Evolutionary conservation across 2,888 invertebrate genomes (phyloP).

Genomic region (Calliopum simillimum): DNA sequence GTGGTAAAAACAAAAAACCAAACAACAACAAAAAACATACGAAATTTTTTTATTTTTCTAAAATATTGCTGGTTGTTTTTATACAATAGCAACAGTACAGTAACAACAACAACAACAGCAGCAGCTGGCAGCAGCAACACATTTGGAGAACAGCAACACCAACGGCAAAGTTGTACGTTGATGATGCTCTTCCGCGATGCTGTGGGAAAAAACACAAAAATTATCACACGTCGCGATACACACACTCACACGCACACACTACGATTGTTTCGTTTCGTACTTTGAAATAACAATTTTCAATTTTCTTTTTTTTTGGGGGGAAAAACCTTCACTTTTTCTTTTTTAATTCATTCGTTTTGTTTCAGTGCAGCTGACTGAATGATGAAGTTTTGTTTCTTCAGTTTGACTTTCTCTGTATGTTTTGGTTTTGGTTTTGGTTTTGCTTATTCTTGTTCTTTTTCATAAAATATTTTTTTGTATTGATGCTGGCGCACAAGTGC

Average conservation of each 20-base stretch:
- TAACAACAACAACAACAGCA: too few species aligned
- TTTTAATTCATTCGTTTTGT: too few species aligned
- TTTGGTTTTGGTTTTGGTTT: conserved; percentile 40
- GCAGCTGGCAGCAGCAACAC: neutral
- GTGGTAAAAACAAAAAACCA: neutral
- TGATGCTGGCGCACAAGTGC: too few species aligned
- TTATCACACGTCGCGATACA: neutral
- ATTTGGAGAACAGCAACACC: neutral
- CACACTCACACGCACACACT: neutral
- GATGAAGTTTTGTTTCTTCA: too few species aligned
- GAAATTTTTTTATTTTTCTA: too few species aligned
- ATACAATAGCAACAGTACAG: too few species aligned
- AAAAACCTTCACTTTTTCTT: too few species aligned
- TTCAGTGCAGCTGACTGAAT: too few species aligned
- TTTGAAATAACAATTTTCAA: neutral
- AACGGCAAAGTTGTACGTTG: neutral
- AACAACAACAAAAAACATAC: too few species aligned
- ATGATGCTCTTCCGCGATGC: neutral
- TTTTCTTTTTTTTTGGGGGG: too few species aligned
- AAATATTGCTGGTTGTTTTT: too few species aligned
- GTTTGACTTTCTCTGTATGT: conserved; percentile 38
- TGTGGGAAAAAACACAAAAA: neutral
- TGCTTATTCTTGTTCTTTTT: conserved; percentile 14
- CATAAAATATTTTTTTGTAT: neutral
- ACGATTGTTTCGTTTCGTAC: neutral